Evolutionary conservation across 2,888 invertebrate species (phyloP), one percentile per base, ranked within the genome.

Genomic region (Pollenia labialis): DNA sequence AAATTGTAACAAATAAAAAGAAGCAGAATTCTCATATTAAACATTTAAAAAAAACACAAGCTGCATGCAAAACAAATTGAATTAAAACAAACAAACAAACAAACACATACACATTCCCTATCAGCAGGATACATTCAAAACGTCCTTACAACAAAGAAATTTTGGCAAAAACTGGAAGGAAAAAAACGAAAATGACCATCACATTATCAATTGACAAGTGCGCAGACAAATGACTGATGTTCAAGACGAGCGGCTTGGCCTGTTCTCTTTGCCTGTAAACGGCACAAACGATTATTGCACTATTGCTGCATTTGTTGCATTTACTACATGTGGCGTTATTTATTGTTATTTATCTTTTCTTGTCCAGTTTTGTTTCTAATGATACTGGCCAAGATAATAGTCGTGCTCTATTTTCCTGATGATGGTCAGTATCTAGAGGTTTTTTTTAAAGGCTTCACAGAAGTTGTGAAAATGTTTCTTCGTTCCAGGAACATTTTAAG

Each of bases 1-100:
- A 79, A 85, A 85, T 82, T 85, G 85, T 80, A 83, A 80, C 83
- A 86, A 64, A 79, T 48, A 18, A 62, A 66, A 76, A 18, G 46
- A 81, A 18, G 16, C 1, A 54, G 14, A 14, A 23, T 46, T 40
- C 8, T 58, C 48, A 58, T 56, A n/a, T 16, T 40, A 68, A 23
- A 14, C 23, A 64, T 23, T 50, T 12, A 71, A 76, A 81, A 62
- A 72, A 72, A 77, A 52, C 58, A 50, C 46, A 62, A 56, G 32
- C 42, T 69, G 72, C 74, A 72, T 58, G 54, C 48, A 11, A 58
- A 77, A 77, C 54, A 68, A 81, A 74, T 46, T 40, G 18, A 40
- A 62, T 52, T 18, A 50, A 44, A 60, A 62, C 23, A 23, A 23
- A 23, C 48, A 44, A 60, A 62, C 23, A 23, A 23, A 23, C 48